These are phyloP conservation scores for Clinocottus analis DNA, from an alignment of 2,113 vertebrate species.

Conservation along the genomic window DNA sequence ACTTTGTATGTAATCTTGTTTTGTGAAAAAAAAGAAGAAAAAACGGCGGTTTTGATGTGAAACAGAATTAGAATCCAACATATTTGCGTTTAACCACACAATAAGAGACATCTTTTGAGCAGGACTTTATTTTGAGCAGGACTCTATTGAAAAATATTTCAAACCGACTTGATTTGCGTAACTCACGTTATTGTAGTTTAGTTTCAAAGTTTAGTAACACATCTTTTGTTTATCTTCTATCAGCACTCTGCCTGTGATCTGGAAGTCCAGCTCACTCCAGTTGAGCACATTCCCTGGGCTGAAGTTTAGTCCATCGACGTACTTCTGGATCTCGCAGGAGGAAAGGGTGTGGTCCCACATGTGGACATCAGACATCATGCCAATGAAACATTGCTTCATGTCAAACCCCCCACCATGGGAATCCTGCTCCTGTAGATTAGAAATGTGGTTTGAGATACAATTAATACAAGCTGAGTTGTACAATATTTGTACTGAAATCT, in stretches of 20 bases:
- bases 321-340: neutral
- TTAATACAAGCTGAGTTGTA: neutral
- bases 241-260: conserved; percentile 40
- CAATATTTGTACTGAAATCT: neutral
- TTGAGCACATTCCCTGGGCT: conserved; percentile 74
- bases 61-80: neutral
- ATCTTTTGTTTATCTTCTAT: conserved; percentile 38
- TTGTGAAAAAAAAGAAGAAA: too few relatives aligned
- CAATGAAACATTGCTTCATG: conserved; percentile 58
- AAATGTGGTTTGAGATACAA: neutral
- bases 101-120: neutral
- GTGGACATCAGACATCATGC: conserved; percentile 75
- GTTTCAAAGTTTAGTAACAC: conserved; percentile 34
- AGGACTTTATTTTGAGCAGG: neutral
- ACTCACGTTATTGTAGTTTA: neutral
- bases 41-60: neutral
- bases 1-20: neutral
- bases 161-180: neutral
- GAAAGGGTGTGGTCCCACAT: conserved; percentile 72
- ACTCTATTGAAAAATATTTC: neutral
- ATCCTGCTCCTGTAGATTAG: conserved; percentile 64
- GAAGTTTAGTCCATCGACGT: conserved; percentile 37
- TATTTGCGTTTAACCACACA: neutral
- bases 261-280: conserved; percentile 66
- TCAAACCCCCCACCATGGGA: conserved; percentile 60